Conservation (phyloP, 1,140 invertebrate species). For the Bombus soroeensis region DNA sequence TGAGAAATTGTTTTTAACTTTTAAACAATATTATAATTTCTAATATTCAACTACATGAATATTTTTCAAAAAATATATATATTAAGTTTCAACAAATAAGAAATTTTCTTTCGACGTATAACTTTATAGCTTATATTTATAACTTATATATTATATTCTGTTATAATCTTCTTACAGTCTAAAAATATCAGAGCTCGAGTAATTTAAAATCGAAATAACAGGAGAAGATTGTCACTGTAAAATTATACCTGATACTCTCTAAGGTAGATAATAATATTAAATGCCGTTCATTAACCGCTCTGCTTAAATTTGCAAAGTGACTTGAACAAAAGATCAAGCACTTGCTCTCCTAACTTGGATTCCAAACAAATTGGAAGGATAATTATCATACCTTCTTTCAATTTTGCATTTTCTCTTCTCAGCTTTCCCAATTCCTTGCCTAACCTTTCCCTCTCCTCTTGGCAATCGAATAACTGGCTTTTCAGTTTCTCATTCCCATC, state of each 20-base stretch:
- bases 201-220: background rate
- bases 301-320: background rate
- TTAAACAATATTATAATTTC: no score
- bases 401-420: slow-evolving; percentile 20
- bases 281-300: background rate
- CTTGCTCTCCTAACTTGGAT: background rate
- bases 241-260: no score
- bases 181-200: background rate
- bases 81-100: no score
- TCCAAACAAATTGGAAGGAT: background rate
- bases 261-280: background rate
- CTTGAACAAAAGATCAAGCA: no score
- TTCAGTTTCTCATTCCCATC: background rate
- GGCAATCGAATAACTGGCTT: slow-evolving; percentile 4
- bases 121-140: no score
- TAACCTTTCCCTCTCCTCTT: slow-evolving; percentile 32
- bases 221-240: background rate
- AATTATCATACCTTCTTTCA: slow-evolving; percentile 13
- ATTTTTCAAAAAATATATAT: no score
- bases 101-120: no score
- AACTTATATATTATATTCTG: background rate
- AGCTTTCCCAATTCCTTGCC: slow-evolving; percentile 32
- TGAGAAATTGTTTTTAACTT: no score
- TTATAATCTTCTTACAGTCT: no score
- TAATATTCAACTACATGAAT: no score